Base-by-base conservation (phyloP, 2,113 vertebrate genomes). In the Ardeotis arabs region DNA sequence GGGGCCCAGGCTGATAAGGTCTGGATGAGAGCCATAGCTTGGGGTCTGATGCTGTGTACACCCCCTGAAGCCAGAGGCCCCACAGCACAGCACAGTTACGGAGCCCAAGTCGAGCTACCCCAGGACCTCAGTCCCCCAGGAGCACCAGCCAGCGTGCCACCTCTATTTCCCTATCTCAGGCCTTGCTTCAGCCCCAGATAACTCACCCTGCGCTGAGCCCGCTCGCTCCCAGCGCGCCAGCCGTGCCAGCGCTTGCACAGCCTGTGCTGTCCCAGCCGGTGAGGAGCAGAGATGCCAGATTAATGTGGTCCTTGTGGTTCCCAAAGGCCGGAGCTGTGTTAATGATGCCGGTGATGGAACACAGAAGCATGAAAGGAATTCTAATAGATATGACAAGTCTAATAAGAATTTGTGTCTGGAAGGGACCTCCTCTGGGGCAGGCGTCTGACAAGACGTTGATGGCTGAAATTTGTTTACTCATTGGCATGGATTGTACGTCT, bases 351-450 rank as follows among this genome's bases (percentile, higher is more conserved):
- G 98, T 98, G 99, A 99, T 98, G 97, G 98, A 98, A 98, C 97
- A 98, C 98, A 98, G 98, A 98, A 99, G 98, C 99, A 98, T 98
- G 99, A 99, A 99, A 98, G 98, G 98, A 99, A 99, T 99, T 98
- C 99, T 99, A 99, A 99, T 99, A 97, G 98, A 99, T 98, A 98
- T 99, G 99, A 99, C 99, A 99, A 98, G 98, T 99, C 98, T 99
- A 99, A 99, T 99, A 98, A 99, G 99, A 98, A 98, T 98, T 99
- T 99, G 98, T 98, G 98, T 97, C 98, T 83, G 97, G 97, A 98
- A 98, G 98, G 98, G 98, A 97, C 98, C 98, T 98, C 99, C 93
- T 98, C 97, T 97, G 97, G 98, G 98, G 98, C 97, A 66, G 72
- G 78, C 69, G 77, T 98, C 97, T 99, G 99, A 99, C 98, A 98